Evolutionary conservation across 2,888 invertebrate species (phyloP), one percentile per base, ranked within the genome.

Genomic region (Agonopterix arenella): DNA sequence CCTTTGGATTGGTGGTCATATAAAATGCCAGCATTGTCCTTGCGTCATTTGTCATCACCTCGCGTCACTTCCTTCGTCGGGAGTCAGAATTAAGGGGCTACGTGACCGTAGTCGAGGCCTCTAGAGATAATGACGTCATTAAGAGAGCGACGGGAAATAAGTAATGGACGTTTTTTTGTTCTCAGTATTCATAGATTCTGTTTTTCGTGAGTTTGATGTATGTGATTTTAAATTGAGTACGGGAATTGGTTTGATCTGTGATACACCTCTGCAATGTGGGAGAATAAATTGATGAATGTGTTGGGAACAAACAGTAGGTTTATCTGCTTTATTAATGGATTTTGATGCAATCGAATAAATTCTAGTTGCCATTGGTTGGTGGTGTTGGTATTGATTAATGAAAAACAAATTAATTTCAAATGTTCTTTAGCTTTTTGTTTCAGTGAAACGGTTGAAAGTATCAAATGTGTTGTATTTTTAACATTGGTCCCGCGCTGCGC

Each of bases 71-170:
- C 11, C 40, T 11, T 18, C 11, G 77, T 71, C 75, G 68, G 28
- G 61, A 68, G 66, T 67, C 76, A 74, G 73, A 75, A 74, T 74
- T 73, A 75, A 73, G 73, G 70, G 68, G 60, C 64, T 62, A 74
- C 76, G 76, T 79, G 79, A 74, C 80, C 78, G 70, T 66, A 63
- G 64, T 63, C 68, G 57, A 11, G 62, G 64, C 62, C 67, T 56
- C 73, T 67, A 69, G 66, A 79, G 80, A 82, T 82, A 83, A 84
- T 82, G 82, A 81, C 76, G 82, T 84, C 84, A 83, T 84, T 84
- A 84, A 74, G 73, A 70, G 70, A 71, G 69, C 65, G 47, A 38
- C 66, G 62, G 67, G 64, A 73, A 76, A 70, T 75, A 78, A 76
- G 73, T 79, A 76, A 81, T 79, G 76, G 74, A 65, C 66, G 70